Evolutionary conservation across 2,888 invertebrate species (phyloP), one percentile per base, ranked within the genome.

Genomic region (Colletes collaris): DNA sequence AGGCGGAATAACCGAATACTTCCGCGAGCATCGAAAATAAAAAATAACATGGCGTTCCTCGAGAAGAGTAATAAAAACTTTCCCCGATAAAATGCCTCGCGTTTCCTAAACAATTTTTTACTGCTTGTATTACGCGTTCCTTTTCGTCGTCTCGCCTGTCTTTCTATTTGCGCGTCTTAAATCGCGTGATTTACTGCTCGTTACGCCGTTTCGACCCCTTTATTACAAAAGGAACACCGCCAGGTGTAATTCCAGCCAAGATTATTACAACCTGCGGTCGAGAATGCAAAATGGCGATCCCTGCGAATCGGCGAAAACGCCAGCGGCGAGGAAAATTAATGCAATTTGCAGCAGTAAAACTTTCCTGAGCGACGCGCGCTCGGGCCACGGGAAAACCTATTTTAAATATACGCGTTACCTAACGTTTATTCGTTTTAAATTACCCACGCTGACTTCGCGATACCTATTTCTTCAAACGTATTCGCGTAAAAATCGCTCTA

Each of bases 211-310:
- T 66, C 65, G 19, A 27, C 19, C 8, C 46, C 16, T 49, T 35
- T 40, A 49, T 56, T 74, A 56, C 70, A 74, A 74, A 70, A 68
- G 37, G 55, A 68, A 49, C 52, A 60, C 46, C 16, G n/a, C 16
- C 69, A n/a, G 37, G 37, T 49, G 73, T 19, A 60, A 46, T 50
- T 62, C 27, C 55, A 27, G 27, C 46, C 37, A 59, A 3, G 60
- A 60, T 53, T 53, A 19, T 60, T 62, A 19, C 49, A 56, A 74
- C 49, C 11, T 16, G 50, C 49, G 62, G 55, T 8, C 7, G 35
- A 49, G 73, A 53, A 60, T 56, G 62, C 62, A 50, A 62, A 62
- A 19, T 40, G 49, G 52, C 11, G 10, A 46, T 40, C 8, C 60
- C n/a, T 11, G 49, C 19, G 16, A 19, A 49, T 10, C 62, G 49